Evolutionary conservation across 2,888 invertebrate genomes (phyloP).

Genomic region (Eretmocerus hayati): DNA sequence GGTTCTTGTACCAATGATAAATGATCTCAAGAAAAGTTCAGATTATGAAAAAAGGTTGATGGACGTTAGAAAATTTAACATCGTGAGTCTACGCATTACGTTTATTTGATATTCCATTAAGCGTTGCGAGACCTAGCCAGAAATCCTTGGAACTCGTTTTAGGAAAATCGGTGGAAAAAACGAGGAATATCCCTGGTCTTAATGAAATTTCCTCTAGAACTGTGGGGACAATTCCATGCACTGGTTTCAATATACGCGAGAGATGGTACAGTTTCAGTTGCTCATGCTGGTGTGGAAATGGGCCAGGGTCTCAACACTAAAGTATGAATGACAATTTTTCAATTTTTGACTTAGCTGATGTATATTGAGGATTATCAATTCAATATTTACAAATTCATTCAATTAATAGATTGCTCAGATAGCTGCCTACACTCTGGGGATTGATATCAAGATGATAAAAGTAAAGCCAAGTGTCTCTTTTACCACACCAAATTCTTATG

Average conservation of each 20-base stretch:
- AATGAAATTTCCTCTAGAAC: conserved; percentile 8
- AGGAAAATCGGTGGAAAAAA: conserved; percentile 76
- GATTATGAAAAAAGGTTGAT: conserved; percentile 53
- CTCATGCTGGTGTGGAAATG: conserved; percentile 20
- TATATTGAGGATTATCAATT: background rate
- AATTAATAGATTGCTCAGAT: conserved; percentile 65
- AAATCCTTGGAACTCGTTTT: background rate
- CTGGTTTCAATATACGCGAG: conserved; percentile 15
- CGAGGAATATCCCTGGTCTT: conserved; percentile 52
- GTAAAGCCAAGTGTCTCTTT: conserved; percentile 61
- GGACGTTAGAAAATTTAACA: conserved; percentile 56
- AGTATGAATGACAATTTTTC: conserved; percentile 1
- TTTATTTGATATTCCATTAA: background rate
- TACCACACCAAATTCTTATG: conserved; percentile 59
- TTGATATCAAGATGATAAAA: conserved; percentile 59
- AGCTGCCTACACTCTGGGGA: conserved; percentile 64
- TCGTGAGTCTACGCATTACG: conserved; percentile 32
- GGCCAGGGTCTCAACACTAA: conserved; percentile 22
- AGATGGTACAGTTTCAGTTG: conserved; percentile 18
- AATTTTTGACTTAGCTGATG: background rate
- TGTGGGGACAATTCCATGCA: conserved; percentile 1
- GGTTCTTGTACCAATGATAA: conserved; percentile 50
- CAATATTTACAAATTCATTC: background rate
- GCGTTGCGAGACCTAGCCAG: background rate
- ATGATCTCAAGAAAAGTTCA: conserved; percentile 53